These are phyloP conservation scores for Sinohyriopsis cumingii DNA, from an alignment of 2,888 invertebrate species.

Conservation along the genomic window DNA sequence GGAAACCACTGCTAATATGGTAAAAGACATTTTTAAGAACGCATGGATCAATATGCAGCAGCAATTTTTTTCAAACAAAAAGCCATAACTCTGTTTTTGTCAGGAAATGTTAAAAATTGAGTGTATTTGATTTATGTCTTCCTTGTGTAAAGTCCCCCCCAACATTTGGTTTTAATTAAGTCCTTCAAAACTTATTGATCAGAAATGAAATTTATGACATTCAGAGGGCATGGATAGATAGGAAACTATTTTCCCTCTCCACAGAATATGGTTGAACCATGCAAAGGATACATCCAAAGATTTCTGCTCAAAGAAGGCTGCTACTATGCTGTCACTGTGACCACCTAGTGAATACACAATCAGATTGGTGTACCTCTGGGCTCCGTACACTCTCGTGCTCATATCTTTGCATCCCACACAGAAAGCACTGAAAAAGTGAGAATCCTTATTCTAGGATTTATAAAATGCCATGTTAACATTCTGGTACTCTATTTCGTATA, in stretches of 20 bases:
- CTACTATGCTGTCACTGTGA: conserved; percentile 88
- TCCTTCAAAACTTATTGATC: too few relatives aligned
- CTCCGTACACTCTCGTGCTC: conserved; percentile 85
- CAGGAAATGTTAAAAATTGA: too few relatives aligned
- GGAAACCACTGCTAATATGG: too few relatives aligned
- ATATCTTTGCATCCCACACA: conserved; percentile 94
- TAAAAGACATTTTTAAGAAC: too few relatives aligned
- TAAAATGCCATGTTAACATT: not conserved
- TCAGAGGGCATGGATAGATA: not conserved
- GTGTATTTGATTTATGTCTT: too few relatives aligned
- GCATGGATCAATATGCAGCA: too few relatives aligned
- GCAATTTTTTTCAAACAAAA: too few relatives aligned
- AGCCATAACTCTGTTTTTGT: too few relatives aligned
- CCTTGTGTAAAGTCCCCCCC: too few relatives aligned
- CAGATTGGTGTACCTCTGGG: conserved; percentile 84
- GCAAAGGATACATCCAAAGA: conserved; percentile 82
- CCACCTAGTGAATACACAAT: conserved; percentile 85
- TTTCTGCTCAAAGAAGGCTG: conserved; percentile 89
- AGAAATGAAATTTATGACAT: too few relatives aligned
- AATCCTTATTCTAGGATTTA: not conserved
- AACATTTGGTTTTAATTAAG: too few relatives aligned
- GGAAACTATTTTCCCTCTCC: not conserved
- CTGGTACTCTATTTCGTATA: not conserved
- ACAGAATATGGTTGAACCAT: not conserved
- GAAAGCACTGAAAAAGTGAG: conserved; percentile 76